Percentiles rank a stretch among this genome's conserved stretches.
phyloP scores from a whole-genome alignment of 2,888 invertebrate genomes.

The Stenotaenia linearis region DNA sequence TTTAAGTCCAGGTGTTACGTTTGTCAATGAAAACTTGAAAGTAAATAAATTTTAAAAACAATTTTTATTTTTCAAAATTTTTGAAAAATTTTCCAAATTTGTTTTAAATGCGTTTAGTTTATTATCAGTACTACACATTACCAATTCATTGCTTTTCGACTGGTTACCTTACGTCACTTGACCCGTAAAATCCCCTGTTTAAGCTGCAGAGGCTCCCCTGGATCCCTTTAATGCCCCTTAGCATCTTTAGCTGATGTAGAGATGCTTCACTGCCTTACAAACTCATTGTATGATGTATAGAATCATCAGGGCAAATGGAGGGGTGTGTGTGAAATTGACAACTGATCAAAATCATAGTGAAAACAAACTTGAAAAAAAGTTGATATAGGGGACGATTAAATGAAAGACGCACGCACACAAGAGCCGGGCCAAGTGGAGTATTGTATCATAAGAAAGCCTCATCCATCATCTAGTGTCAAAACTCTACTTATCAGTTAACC shows the following conservation, averaged over 20 bases:
- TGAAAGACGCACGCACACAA: constrained; percentile 18
- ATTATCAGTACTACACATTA: neutral
- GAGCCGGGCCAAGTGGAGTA: constrained; percentile 2
- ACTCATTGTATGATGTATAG: neutral
- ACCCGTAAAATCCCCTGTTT: neutral
- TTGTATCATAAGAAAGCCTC: neutral
- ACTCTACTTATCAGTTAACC: constrained; percentile 2
- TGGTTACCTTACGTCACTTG: neutral
- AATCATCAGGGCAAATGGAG: constrained; percentile 3
- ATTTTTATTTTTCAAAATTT: too few relatives aligned
- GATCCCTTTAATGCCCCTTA: neutral
- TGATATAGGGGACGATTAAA: constrained; percentile 13
- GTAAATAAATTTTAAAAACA: too few relatives aligned
- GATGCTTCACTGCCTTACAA: neutral
- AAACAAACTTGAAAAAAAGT: constrained; percentile 22
- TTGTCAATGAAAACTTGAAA: neutral
- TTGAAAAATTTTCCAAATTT: neutral
- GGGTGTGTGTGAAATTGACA: constrained; percentile 23
- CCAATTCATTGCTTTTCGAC: neutral
- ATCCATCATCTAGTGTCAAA: constrained; percentile 22
- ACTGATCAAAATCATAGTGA: constrained; percentile 18
- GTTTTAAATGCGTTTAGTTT: neutral
- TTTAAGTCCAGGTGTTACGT: neutral
- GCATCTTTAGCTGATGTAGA: neutral
- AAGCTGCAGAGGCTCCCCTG: neutral